Evolutionary conservation across 2,113 vertebrate species (phyloP), one percentile per base, ranked within the genome.

Genomic region (Syngnathus typhle): DNA sequence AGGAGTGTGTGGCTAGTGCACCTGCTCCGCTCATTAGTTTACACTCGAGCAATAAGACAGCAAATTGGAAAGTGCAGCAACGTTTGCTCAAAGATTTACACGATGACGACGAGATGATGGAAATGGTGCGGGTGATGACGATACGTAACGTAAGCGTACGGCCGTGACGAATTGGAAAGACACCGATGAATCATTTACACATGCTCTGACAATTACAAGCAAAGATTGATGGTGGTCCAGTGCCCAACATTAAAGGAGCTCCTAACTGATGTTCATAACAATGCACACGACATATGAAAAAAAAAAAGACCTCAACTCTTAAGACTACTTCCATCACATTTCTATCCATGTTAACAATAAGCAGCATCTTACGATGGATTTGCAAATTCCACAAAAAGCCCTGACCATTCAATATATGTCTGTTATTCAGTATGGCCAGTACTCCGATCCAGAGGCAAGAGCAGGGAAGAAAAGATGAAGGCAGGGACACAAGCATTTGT

Each of bases 21-120:
- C 71, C 81, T 87, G 76, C 73, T 78, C 52, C 71, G 75, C 77
- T 82, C 75, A 67, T 84, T 80, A 75, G 70, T 60, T 75, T 55
- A 60, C 69, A 73, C 38, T 11, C 70, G 61, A 61, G 75, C 78
- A 74, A 64, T 71, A 75, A 78, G 12, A 65, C 51, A 70, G 54
- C 54, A 56, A 63, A 60, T 49, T 44, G 32, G 47, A n/a, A 65
- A 69, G 49, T 60, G 44, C 16, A 64, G 65, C 55, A 36, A 11
- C 12, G 39, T 68, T 68, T 69, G 27, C 55, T 70, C 7, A 69
- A 71, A 67, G 43, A 67, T 61, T 41, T 38, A 51, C 27, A 32
- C 27, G 39, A 49, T n/a, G n/a, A 56, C 38, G 64, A 60, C 21
- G 52, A 59, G 61, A 47, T 18, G 58, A 38, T 55, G 56, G 59